Percentiles rank a stretch among this genome's conserved stretches.
These are phyloP conservation scores for Otolemur crassicaudatus DNA, from an alignment of 2,797 vertebrate genomes.

Conservation along the genomic window DNA sequence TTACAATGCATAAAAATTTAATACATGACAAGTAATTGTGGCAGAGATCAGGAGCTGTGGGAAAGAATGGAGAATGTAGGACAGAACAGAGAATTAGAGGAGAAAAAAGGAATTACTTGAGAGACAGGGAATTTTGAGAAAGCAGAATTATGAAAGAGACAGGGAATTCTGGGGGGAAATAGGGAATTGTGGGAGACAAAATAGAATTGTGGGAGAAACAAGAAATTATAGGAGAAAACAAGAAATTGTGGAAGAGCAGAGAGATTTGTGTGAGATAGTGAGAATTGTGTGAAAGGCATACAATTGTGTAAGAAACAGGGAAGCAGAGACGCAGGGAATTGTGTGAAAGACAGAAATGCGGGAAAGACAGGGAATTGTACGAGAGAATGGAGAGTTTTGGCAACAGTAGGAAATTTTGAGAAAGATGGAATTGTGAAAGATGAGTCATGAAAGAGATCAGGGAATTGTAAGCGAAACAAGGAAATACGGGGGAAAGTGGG, in stretches of 20 bases:
- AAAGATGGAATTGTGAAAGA: not conserved
- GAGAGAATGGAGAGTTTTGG: not conserved
- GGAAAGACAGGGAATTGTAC: not conserved
- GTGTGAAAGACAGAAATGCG: not conserved
- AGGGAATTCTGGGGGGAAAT: not conserved
- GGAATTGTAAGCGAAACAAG: not conserved
- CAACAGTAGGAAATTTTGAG: not conserved
- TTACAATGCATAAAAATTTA: slow-evolving; percentile 58
- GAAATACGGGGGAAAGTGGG: not conserved
- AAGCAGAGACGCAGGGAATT: not conserved
- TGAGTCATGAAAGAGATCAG: not conserved
- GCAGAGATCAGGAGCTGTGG: not conserved
- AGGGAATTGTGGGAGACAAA: not conserved
- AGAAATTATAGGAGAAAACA: not conserved
- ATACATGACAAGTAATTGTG: slow-evolving; percentile 32
- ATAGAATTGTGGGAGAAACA: not conserved
- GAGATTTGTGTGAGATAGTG: slow-evolving; percentile 3
- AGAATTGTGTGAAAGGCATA: not conserved
- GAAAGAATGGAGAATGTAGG: not conserved
- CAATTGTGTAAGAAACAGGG: not conserved
- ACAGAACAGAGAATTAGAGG: not conserved
- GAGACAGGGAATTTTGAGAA: not conserved
- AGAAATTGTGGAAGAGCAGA: not conserved
- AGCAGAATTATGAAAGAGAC: not conserved
- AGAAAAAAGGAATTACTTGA: slow-evolving; percentile 17